phyloP scores from a whole-genome alignment of 2,888 invertebrate species.

The Athetis lepigone region DNA sequence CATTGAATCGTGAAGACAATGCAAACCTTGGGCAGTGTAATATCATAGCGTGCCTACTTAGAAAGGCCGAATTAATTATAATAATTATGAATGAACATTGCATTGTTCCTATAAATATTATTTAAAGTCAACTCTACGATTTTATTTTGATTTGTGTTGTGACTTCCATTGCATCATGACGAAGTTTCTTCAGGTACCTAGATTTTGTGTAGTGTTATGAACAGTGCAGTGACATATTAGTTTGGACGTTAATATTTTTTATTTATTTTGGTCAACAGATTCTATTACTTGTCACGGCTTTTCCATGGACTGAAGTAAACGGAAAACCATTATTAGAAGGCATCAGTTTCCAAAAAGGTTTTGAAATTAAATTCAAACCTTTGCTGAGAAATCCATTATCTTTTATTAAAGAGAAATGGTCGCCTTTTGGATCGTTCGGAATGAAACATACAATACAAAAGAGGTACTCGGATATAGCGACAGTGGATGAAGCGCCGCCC shows the following conservation, averaged over 20 bases:
- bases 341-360: conserved; percentile 71
- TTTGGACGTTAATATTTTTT: background rate
- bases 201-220: conserved; percentile 20
- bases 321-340: conserved; percentile 57
- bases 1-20: conserved; percentile 60
- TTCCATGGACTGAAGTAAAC: conserved; percentile 24
- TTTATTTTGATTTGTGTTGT: conserved; percentile 57
- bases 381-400: conserved; percentile 70
- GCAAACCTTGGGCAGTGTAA: conserved; percentile 51
- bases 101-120: conserved; percentile 38
- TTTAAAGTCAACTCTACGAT: conserved; percentile 46
- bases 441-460: conserved; percentile 59
- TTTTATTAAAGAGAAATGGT: conserved; percentile 75
- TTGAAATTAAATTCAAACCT: conserved; percentile 73
- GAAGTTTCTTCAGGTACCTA: conserved; percentile 55
- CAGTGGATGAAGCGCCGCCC: background rate
- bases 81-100: conserved; percentile 37
- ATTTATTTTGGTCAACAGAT: conserved; percentile 52
- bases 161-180: conserved; percentile 59
- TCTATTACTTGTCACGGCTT: conserved; percentile 23
- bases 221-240: background rate
- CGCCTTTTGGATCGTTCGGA: conserved; percentile 74
- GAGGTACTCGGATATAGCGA: conserved; percentile 45
- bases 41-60: conserved; percentile 50
- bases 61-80: conserved; percentile 46